phyloP scores from a whole-genome alignment of 2,113 vertebrate genomes.

The Perca flavescens region DNA sequence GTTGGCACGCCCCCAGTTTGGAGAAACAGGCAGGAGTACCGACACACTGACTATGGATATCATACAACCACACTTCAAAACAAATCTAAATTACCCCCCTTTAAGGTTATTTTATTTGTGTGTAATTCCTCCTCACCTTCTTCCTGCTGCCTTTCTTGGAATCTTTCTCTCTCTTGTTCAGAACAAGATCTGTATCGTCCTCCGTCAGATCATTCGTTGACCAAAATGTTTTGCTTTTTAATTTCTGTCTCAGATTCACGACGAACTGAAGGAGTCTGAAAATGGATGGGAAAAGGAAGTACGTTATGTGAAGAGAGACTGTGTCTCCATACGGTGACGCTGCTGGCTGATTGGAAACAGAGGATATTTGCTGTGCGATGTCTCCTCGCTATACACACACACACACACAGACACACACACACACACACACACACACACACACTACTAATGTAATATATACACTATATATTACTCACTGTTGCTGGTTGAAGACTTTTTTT shows the following conservation, averaged over 20 bases:
- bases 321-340: slow-evolving; percentile 57
- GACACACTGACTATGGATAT: too few species aligned
- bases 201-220: neutral
- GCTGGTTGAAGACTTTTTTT: slow-evolving; percentile 58
- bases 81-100: too few species aligned
- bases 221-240: neutral
- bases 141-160: too few species aligned
- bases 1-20: too few species aligned
- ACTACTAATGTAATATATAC: slow-evolving; percentile 75
- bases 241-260: slow-evolving; percentile 58
- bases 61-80: too few species aligned
- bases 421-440: slow-evolving; percentile 52
- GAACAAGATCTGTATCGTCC: neutral
- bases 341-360: slow-evolving; percentile 53
- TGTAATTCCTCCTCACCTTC: neutral
- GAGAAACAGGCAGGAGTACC: too few species aligned
- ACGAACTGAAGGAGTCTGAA: slow-evolving; percentile 55
- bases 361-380: slow-evolving; percentile 80
- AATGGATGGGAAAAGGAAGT: neutral
- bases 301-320: slow-evolving; percentile 51
- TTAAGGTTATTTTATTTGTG: neutral
- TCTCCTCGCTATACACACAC: slow-evolving; percentile 69
- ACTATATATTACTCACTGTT: slow-evolving; percentile 69
- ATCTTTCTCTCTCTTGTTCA: neutral
- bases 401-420: slow-evolving; percentile 19